Percentiles rank a stretch among this genome's conserved stretches.
Evolutionary conservation across 1,140 invertebrate species (phyloP).

Genomic region (Vollenhovia emeryi): DNA sequence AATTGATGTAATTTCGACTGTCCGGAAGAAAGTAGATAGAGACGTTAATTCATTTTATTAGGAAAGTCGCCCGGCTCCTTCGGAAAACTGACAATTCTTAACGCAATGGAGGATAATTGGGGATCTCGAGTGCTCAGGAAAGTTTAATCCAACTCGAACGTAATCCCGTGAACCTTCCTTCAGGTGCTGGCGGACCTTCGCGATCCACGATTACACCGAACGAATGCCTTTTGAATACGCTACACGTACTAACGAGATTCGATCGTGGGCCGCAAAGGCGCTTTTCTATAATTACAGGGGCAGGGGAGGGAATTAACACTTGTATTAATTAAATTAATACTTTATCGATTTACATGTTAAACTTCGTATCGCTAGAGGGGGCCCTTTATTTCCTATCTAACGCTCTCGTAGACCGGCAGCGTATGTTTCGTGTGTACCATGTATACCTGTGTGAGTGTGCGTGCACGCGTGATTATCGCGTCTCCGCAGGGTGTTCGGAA

Average conservation of each 20-base stretch:
- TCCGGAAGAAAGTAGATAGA: constrained; percentile 43
- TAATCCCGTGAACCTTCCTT: constrained; percentile 30
- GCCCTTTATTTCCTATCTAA: constrained; percentile 52
- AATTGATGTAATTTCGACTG: constrained; percentile 41
- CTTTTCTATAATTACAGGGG: constrained; percentile 48
- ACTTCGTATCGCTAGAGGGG: constrained; percentile 43
- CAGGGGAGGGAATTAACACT: constrained; percentile 55
- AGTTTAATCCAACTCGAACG: constrained; percentile 57
- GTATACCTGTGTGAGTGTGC: not conserved
- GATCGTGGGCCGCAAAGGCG: constrained; percentile 38
- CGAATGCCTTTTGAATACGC: constrained; percentile 36
- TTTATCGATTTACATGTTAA: constrained; percentile 57
- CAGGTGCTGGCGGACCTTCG: constrained; percentile 32
- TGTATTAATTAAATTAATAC: constrained; percentile 61
- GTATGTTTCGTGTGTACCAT: constrained; percentile 29
- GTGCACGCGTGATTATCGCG: not conserved
- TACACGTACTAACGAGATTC: constrained; percentile 48
- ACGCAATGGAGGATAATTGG: constrained; percentile 46
- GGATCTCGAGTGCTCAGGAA: constrained; percentile 28
- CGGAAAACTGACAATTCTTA: constrained; percentile 48
- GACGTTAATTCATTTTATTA: constrained; percentile 48
- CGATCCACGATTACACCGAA: constrained; percentile 48
- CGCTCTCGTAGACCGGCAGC: constrained; percentile 56
- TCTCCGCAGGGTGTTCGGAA: constrained; percentile 10
- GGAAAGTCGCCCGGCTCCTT: not conserved